A percentile compares a stretch with the other conserved stretches of the same genome.
Evolutionary conservation across 2,888 invertebrate species (phyloP).

Genomic region (Lasioglossum calceatum): DNA sequence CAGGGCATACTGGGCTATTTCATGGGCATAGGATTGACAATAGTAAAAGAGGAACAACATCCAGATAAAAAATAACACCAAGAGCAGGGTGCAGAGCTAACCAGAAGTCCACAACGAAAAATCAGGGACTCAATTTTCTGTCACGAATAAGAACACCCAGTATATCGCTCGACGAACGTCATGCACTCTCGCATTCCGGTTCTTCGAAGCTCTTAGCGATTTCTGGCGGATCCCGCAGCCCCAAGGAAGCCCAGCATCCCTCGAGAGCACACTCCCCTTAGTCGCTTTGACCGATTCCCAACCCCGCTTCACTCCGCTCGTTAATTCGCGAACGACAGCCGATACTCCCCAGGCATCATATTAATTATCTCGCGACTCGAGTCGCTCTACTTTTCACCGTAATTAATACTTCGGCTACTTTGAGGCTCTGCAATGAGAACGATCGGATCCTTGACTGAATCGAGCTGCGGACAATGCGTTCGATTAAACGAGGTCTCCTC

Average conservation of each 20-base stretch:
- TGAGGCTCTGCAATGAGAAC: constrained; percentile 23
- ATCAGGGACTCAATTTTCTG: not conserved
- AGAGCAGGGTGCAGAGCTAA: not conserved
- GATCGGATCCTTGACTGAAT: constrained; percentile 16
- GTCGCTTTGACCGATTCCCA: constrained; percentile 42
- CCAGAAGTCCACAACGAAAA: not conserved
- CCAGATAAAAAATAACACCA: too few relatives aligned
- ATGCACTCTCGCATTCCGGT: constrained; percentile 25
- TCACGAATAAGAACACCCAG: not conserved
- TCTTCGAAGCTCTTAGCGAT: constrained; percentile 31
- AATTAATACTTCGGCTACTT: constrained; percentile 58
- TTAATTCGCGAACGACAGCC: constrained; percentile 50
- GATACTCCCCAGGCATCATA: constrained; percentile 52
- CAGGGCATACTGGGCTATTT: not conserved
- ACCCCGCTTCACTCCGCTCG: constrained; percentile 35
- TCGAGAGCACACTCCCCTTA: constrained; percentile 29
- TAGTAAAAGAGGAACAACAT: too few relatives aligned
- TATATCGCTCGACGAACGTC: not conserved
- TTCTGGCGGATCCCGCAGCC: constrained; percentile 11
- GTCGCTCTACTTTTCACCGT: constrained; percentile 38
- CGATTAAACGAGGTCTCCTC: too few relatives aligned
- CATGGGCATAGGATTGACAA: too few relatives aligned
- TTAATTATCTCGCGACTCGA: constrained; percentile 61
- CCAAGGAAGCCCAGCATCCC: constrained; percentile 2
- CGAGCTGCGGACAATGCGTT: not conserved